Evolutionary conservation across 2,888 invertebrate species (phyloP).

Genomic region (Tholera decimalis): DNA sequence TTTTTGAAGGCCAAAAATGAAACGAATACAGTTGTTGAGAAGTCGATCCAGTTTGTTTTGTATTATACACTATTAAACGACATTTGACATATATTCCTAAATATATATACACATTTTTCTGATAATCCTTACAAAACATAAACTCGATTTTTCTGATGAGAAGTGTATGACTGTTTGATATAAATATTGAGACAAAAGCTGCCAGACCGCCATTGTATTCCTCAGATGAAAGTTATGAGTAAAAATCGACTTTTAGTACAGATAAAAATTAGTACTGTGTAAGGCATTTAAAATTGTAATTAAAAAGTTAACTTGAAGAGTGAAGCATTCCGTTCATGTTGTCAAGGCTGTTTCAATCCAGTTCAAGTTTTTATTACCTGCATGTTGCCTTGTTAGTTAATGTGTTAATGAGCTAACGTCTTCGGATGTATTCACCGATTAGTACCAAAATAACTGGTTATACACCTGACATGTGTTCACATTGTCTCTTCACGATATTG

Average conservation of each 20-base stretch:
- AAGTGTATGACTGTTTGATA: no score
- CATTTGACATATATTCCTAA: no score
- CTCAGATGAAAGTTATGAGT: not conserved
- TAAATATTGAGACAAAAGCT: not conserved
- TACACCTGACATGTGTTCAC: slow-evolving; percentile 61
- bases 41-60: no score
- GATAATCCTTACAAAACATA: no score
- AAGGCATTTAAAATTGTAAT: slow-evolving; percentile 6
- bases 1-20: no score
- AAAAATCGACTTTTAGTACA: not conserved
- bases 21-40: no score
- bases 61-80: no score
- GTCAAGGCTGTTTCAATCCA: slow-evolving; percentile 28
- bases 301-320: not conserved
- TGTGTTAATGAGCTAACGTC: slow-evolving; percentile 16
- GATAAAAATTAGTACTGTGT: slow-evolving; percentile 2
- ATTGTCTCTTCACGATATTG: slow-evolving; percentile 62
- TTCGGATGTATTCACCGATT: slow-evolving; percentile 9
- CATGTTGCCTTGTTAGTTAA: slow-evolving; percentile 18
- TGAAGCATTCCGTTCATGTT: slow-evolving; percentile 17
- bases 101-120: no score
- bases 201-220: not conserved
- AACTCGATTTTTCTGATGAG: no score
- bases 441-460: slow-evolving; percentile 41
- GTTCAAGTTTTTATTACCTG: slow-evolving; percentile 12